A percentile compares a stretch with the other conserved stretches of the same genome.
Evolutionary conservation across 1,140 invertebrate species (phyloP).

Genomic region (Formica exsecta): DNA sequence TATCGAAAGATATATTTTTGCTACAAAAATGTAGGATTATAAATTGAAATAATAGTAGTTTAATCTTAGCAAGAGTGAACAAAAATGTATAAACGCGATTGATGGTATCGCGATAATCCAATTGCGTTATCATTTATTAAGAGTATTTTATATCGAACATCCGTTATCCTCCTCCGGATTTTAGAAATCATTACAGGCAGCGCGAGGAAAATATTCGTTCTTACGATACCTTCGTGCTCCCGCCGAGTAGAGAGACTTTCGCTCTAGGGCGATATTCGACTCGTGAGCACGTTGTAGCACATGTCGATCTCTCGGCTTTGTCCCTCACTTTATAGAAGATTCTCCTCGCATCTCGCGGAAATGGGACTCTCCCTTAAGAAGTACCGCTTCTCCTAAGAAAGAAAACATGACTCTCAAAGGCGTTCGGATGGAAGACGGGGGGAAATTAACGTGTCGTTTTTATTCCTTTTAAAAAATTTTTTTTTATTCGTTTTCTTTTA

Average conservation of each 20-base stretch:
- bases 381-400: slow-evolving; percentile 73
- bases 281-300: slow-evolving; percentile 42
- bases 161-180: not conserved
- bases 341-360: slow-evolving; percentile 48
- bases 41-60: not conserved
- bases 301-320: slow-evolving; percentile 48
- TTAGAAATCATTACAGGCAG: slow-evolving; percentile 13
- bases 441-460: slow-evolving; percentile 13
- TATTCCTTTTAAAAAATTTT: not conserved
- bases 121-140: not conserved
- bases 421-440: slow-evolving; percentile 42
- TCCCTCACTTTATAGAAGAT: slow-evolving; percentile 59
- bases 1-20: too few relatives aligned
- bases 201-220: slow-evolving; percentile 46
- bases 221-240: slow-evolving; percentile 71
- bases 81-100: not conserved
- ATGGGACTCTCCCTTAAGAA: slow-evolving; percentile 37
- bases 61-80: not conserved
- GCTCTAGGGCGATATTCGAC: slow-evolving; percentile 49
- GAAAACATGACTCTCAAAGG: slow-evolving; percentile 73
- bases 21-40: not conserved
- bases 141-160: not conserved
- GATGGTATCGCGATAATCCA: not conserved
- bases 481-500: slow-evolving; percentile 47
- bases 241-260: slow-evolving; percentile 39